A percentile compares a stretch with the other conserved stretches of the same genome.
Conservation (phyloP, 2,888 invertebrate species). For the Pachydiplax longipennis region DNA sequence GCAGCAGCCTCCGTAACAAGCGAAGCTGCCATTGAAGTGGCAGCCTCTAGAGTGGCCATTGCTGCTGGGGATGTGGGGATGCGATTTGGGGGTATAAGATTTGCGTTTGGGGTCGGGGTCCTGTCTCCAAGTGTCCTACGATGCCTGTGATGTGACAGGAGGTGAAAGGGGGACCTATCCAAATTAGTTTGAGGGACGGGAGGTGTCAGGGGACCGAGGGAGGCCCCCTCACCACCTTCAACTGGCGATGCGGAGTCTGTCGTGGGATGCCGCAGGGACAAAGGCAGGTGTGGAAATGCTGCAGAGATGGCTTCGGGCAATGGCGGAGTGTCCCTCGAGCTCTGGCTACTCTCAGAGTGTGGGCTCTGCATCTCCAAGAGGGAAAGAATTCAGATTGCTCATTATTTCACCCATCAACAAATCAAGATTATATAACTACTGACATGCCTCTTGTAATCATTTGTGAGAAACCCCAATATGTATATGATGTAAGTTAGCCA, state of each 20-base stretch:
- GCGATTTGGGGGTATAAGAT: background rate
- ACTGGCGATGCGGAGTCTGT: slow-evolving; percentile 56
- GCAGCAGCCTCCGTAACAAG: slow-evolving; percentile 21
- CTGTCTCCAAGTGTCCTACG: background rate
- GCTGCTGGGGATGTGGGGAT: slow-evolving; percentile 29
- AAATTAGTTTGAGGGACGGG: slow-evolving; percentile 58
- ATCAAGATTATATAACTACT: background rate
- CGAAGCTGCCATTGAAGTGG: slow-evolving; percentile 18
- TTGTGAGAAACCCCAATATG: too few relatives aligned
- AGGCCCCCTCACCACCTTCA: slow-evolving; percentile 60
- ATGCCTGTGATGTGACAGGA: slow-evolving; percentile 20
- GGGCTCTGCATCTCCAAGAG: slow-evolving; percentile 44
- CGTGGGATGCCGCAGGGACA: slow-evolving; percentile 57
- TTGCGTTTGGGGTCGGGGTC: background rate
- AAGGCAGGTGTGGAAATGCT: slow-evolving; percentile 56
- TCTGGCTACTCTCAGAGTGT: slow-evolving; percentile 60
- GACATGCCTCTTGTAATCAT: too few relatives aligned
- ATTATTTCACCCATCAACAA: background rate
- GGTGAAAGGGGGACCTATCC: slow-evolving; percentile 55
- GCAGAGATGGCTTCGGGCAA: slow-evolving; percentile 50
- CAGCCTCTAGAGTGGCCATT: slow-evolving; percentile 45
- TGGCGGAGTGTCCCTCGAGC: slow-evolving; percentile 46
- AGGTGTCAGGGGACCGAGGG: slow-evolving; percentile 57
- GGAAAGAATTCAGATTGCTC: background rate
- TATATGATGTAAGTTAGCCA: background rate